Evolutionary conservation across 2,888 invertebrate genomes (phyloP), one percentile per base, ranked within the genome.

Genomic region (Eurytoma adleriae): DNA sequence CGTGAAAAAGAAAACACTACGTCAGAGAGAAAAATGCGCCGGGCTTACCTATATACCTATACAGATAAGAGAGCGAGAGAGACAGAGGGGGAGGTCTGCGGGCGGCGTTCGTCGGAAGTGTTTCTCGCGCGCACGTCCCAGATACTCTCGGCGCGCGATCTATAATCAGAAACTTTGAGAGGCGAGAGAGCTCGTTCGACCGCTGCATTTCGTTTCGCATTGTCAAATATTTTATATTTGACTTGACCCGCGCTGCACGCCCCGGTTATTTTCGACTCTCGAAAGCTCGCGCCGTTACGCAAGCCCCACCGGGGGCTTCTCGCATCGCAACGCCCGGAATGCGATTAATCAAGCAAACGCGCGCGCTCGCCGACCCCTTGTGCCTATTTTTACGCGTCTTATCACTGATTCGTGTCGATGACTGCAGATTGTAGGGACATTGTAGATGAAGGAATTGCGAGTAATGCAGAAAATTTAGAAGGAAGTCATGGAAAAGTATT

Each of bases 161-260:
- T 80, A 80, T 80, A 80, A 80, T 80, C 80, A 76, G 75, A 74
- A 74, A 70, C 52, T 79, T 79, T 79, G 68, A 73, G 73, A 70
- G 64, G n/a, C 74, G 64, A 16, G 56, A 3, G 70, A 67, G n/a
- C 10, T n/a, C 30, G 62, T 30, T 64, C 64, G 40, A 64, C 64
- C 64, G 18, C 75, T 79, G 68, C 75, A 75, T 75, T 79, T 73
- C 64, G 62, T 56, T 73, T 78, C 64, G 70, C 70, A 81, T 78
- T 81, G 81, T 78, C 74, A 81, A 73, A 81, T 78, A 81, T 78
- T 74, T 78, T 78, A 78, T 54, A 52, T 81, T 78, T 81, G 73
- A 81, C 78, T 78, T 69, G 78, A 81, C 64, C 76, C 20, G 66
- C 75, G 75, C 50, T 52, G 13, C 62, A n/a, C 64, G 30, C 57